These are phyloP conservation scores for Cyprinus carpio DNA, from an alignment of 2,113 vertebrate species.

Conservation along the genomic window DNA sequence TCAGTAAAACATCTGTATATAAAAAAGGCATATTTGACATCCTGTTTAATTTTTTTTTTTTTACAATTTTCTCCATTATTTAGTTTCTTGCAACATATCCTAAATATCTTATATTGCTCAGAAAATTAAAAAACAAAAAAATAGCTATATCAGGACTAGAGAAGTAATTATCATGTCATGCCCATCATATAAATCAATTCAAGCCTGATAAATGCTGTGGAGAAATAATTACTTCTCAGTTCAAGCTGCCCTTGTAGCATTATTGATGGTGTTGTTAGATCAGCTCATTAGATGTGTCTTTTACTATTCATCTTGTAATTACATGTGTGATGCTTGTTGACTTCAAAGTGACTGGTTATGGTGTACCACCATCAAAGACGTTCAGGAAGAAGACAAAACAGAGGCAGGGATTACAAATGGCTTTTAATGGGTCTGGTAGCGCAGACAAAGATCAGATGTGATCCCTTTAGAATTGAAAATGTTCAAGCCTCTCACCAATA, in stretches of 20 bases:
- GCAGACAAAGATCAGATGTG: constrained; percentile 47
- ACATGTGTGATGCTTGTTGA: neutral
- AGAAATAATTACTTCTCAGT: neutral
- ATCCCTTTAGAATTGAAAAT: constrained; percentile 15
- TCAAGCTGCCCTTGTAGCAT: constrained; percentile 24
- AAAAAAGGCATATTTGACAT: neutral
- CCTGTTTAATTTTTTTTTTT: neutral
- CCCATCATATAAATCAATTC: neutral
- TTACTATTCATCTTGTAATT: constrained; percentile 34
- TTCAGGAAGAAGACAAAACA: constrained; percentile 40
- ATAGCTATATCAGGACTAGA: neutral
- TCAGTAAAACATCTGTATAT: neutral
- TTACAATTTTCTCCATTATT: neutral
- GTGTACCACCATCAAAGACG: constrained; percentile 10
- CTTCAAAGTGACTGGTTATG: neutral
- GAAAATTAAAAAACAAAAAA: neutral
- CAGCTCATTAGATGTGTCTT: constrained; percentile 45
- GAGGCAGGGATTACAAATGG: constrained; percentile 47
- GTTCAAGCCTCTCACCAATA: neutral
- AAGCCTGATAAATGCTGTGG: neutral
- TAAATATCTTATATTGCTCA: neutral
- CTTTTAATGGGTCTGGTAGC: constrained; percentile 61
- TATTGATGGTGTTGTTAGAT: constrained; percentile 47
- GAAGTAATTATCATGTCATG: neutral
- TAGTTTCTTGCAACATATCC: neutral